Evolutionary conservation across 2,113 vertebrate genomes (phyloP), one percentile per base, ranked within the genome.

Genomic region (Suncus etruscus): DNA sequence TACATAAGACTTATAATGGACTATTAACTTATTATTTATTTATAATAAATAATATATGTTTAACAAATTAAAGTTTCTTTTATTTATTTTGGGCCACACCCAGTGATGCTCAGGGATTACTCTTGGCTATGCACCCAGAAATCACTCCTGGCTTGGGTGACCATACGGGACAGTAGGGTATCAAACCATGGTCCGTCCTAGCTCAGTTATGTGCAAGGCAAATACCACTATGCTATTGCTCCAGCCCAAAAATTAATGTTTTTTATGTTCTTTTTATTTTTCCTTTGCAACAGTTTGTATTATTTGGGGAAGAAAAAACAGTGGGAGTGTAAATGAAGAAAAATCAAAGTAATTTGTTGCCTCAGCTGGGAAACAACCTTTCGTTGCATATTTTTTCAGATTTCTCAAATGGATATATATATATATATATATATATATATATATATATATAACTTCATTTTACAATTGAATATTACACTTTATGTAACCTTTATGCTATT

Each of bases 291-390:
- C 45, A 68, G 51, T 91, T 32, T 61, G 32, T 22, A 47, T 32
- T 68, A 72, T 88, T 92, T 82, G 11, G 8, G n/a, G 25, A 69
- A 78, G 50, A 91, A 81, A 91, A 90, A 82, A 75, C 75, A 94
- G 83, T 29, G 91, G 82, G 94, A 94, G 91, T 87, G 50, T 63
- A 81, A 79, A 87, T 11, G 11, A 66, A 58, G 75, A 70, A 85
- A 92, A 95, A 90, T 80, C 75, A 91, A 95, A 92, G 70, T 80
- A 79, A 75, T 85, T 70, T 94, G 66, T 90, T 89, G 91, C 82
- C 68, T 80, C 66, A 83, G 66, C 74, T 93, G 79, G 91, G 47
- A 76, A 39, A 86, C 65, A 81, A 50, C 25, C 65, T 69, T 92
- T 84, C 78, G 78, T 76, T 82, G 85, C 61, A 77, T 83, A 32